Conservation (phyloP, 2,797 vertebrate genomes). For the Sebastes hubbsi region DNA sequence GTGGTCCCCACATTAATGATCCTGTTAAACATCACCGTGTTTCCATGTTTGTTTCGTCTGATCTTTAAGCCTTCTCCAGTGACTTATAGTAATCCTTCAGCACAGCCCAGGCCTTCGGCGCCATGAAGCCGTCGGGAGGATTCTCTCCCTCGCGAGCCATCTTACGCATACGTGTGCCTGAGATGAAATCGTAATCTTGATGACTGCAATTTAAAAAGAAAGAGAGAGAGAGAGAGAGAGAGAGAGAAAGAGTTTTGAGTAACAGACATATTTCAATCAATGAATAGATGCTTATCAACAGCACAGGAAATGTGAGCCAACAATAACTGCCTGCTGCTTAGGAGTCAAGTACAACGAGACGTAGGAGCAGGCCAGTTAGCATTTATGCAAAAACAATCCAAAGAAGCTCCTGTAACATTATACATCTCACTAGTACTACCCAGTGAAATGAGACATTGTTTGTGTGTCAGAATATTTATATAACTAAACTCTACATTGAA, state of each 20-base stretch:
- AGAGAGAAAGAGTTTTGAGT: background rate
- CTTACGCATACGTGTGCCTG: constrained; percentile 96
- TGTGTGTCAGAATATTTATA: constrained; percentile 3
- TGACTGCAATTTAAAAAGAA: constrained; percentile 78
- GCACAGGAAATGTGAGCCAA: background rate
- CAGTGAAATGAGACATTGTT: constrained; percentile 12
- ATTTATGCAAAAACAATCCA: constrained; percentile 16
- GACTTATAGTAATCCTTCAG: constrained; percentile 96
- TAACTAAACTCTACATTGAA: constrained; percentile 6
- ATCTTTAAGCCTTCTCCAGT: constrained; percentile 90
- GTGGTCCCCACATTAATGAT: constrained; percentile 82
- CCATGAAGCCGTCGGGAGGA: constrained; percentile 98
- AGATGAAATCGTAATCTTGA: constrained; percentile 98
- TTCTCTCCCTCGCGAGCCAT: constrained; percentile 95
- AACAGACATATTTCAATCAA: constrained; percentile 28
- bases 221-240: background rate
- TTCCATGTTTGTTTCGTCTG: background rate
- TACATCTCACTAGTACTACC: background rate
- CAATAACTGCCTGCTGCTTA: constrained; percentile 16
- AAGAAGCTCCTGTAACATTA: background rate
- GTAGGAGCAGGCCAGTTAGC: background rate
- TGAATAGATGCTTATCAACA: constrained; percentile 20
- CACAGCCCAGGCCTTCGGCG: constrained; percentile 93
- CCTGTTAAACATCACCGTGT: constrained; percentile 54
- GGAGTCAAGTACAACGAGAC: background rate